phyloP scores from a whole-genome alignment of 2,888 invertebrate genomes.

The Mythimna albipuncta region DNA sequence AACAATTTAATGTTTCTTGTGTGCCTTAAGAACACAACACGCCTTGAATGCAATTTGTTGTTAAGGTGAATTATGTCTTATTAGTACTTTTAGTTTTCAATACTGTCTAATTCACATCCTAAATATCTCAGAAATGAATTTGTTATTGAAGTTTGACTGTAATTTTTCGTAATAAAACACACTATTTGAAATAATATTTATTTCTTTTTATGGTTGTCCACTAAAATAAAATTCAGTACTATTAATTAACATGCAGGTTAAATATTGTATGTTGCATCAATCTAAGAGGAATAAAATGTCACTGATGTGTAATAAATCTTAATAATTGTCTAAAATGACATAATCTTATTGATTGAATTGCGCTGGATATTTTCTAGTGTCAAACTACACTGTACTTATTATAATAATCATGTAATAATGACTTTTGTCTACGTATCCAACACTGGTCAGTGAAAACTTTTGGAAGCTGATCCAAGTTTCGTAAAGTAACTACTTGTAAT shows the following conservation, averaged over 20 bases:
- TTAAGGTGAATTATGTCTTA: conserved; percentile 42
- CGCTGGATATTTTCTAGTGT: conserved; percentile 18
- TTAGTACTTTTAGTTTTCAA: conserved; percentile 38
- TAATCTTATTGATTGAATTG: conserved; percentile 9
- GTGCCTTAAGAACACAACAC: conserved; percentile 45
- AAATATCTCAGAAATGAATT: conserved; percentile 46
- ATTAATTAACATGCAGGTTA: conserved; percentile 31
- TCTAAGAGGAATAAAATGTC: conserved; percentile 33
- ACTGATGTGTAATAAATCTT: conserved; percentile 5
- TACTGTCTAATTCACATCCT: conserved; percentile 23
- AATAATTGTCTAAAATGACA: conserved; percentile 16
- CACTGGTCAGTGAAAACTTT: conserved; percentile 10
- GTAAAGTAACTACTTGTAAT: conserved; percentile 15
- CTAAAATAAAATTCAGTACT: conserved; percentile 43
- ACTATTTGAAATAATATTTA: conserved; percentile 55
- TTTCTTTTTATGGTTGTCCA: conserved; percentile 42
- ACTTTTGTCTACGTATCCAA: conserved; percentile 26
- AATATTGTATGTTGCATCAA: conserved; percentile 33
- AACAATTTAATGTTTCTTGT: conserved; percentile 35
- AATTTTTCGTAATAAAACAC: conserved; percentile 65
- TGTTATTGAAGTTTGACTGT: conserved; percentile 56
- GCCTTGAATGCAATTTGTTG: conserved; percentile 35
- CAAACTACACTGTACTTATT: conserved; percentile 45
- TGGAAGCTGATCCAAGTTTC: conserved; percentile 5
- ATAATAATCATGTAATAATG: conserved; percentile 30